Conservation (phyloP, 2,888 invertebrate species). For the Lasiommata megera region DNA sequence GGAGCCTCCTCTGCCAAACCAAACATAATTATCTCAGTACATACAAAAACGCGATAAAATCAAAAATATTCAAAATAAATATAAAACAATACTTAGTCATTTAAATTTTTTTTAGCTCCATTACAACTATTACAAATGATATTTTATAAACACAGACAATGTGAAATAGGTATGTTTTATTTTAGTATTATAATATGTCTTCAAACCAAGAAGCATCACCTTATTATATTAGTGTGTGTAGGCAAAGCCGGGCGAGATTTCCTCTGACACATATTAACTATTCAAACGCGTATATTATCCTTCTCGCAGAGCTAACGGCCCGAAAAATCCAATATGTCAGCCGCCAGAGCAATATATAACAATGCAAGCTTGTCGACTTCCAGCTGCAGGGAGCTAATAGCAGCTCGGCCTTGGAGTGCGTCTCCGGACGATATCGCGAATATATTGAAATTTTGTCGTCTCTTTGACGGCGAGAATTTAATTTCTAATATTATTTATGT, state of each 20-base stretch:
- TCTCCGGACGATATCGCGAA: slow-evolving; percentile 14
- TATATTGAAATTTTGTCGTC: slow-evolving; percentile 7
- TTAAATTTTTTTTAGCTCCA: too few species aligned
- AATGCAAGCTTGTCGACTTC: slow-evolving; percentile 49
- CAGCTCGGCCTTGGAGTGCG: slow-evolving; percentile 40
- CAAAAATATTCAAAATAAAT: too few species aligned
- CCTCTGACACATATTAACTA: not conserved
- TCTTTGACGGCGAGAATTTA: slow-evolving; percentile 6
- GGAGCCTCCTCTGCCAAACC: too few species aligned
- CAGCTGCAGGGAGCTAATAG: slow-evolving; percentile 44
- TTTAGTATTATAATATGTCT: too few species aligned
- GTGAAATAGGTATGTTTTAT: too few species aligned
- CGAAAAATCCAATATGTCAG: slow-evolving; percentile 40
- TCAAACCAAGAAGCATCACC: too few species aligned
- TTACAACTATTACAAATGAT: too few species aligned
- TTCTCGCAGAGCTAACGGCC: slow-evolving; percentile 1
- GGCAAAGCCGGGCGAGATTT: not conserved
- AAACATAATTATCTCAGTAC: too few species aligned
- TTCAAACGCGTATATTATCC: slow-evolving; percentile 4
- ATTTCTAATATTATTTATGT: not conserved
- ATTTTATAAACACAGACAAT: too few species aligned
- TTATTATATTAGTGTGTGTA: too few species aligned
- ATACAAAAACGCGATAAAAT: too few species aligned
- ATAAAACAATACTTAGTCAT: too few species aligned
- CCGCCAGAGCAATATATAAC: slow-evolving; percentile 21